Base-by-base conservation (phyloP, 2,113 vertebrate species). In the Sialia sialis region DNA sequence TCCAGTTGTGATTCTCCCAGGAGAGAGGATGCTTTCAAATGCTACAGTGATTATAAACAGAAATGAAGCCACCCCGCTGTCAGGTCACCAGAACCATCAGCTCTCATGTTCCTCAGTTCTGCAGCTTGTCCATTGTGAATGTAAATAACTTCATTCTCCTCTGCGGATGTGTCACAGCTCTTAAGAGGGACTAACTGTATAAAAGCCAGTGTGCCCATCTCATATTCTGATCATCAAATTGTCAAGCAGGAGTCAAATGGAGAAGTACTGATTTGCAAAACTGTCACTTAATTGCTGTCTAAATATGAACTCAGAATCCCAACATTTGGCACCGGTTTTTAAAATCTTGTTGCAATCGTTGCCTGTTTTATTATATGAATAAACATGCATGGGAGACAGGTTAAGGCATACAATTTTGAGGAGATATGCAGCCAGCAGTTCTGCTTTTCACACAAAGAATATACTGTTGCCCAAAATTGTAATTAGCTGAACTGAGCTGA, bases 61-160 rank as follows among this genome's bases (percentile, higher is more conserved):
- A 87, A 93, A 74, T 72, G 89, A 96, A 81, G 66, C 43, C 39
- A 63, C 44, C 36, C 29, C 0, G 1, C 68, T 92, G 69, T 55
- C 92, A 52, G 72, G 89, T 68, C 88, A 94, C 70, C 56, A 87
- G 83, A 86, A 80, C 79, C 66, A 95, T 87, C 90, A 95, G 55
- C 64, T 93, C 72, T 82, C n/a, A 89, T 89, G 67, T 49, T 95
- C 49, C 70, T 91, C 87, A 76, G 72, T 64, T 92, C 72, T 92
- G 54, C 84, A 78, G 80, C 72, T 49, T 69, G n/a, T 80, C 87
- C 87, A 29, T 59, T 89, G 46, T n/a, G 67, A 73, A 80, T 2
- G 3, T 22, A 89, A 95, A 55, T 76, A 90, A 93, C 44, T 76
- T 92, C 87, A 52, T 22, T 88, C 39, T 88, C 70, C 38, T 43